phyloP scores from a whole-genome alignment of 2,113 vertebrate genomes.

The Perca schrenkii region DNA sequence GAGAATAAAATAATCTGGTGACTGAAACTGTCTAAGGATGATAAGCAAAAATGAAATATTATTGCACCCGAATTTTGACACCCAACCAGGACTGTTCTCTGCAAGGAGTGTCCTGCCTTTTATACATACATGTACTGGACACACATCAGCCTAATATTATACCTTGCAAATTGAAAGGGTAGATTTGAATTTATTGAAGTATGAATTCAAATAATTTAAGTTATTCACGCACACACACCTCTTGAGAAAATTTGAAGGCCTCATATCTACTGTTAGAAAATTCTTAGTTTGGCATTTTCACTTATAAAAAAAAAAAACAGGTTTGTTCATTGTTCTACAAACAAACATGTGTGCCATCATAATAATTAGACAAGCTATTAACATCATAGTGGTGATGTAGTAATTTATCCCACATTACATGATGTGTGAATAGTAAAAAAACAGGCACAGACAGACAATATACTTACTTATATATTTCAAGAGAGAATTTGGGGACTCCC shows the following conservation, averaged over 20 bases:
- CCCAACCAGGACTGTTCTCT: background rate
- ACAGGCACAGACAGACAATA: background rate
- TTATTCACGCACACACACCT: background rate
- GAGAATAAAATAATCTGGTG: background rate
- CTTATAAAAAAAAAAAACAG: too few species aligned
- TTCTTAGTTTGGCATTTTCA: background rate
- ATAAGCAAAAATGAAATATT: background rate
- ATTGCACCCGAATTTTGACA: background rate
- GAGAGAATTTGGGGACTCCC: background rate
- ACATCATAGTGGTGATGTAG: background rate
- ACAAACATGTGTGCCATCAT: background rate
- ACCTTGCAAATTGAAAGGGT: background rate
- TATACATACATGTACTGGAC: background rate
- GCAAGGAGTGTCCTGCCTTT: background rate
- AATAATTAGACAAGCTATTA: background rate
- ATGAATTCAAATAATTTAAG: background rate
- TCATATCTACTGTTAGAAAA: background rate
- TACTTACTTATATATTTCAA: background rate
- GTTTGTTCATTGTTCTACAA: background rate
- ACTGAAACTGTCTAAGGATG: background rate
- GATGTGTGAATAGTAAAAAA: background rate
- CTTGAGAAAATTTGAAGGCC: background rate
- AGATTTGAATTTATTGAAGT: background rate
- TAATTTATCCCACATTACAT: background rate
- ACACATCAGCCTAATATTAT: background rate